Evolutionary conservation across 2,888 invertebrate genomes (phyloP).

Genomic region (Conomelus anceps): DNA sequence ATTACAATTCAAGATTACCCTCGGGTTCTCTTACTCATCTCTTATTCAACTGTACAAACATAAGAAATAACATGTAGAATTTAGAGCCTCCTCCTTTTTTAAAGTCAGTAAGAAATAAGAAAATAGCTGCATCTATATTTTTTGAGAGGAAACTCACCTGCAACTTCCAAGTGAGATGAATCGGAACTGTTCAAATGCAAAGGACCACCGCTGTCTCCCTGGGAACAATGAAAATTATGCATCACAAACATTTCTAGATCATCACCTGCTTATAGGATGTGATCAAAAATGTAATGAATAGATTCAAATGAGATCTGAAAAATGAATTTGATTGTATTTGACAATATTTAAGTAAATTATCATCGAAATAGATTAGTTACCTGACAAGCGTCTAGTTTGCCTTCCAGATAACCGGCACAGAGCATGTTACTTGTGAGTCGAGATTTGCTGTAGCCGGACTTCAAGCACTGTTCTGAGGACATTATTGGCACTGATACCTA

Average conservation of each 20-base stretch:
- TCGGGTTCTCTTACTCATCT: neutral
- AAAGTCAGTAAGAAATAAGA: no score
- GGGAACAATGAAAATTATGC: constrained; percentile 29
- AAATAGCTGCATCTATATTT: no score
- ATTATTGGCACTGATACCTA: constrained; percentile 53
- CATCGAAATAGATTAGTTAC: constrained; percentile 40
- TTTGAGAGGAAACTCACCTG: constrained; percentile 56
- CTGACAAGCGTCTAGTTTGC: constrained; percentile 70
- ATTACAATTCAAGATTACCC: no score
- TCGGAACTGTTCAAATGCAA: constrained; percentile 53
- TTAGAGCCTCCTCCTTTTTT: constrained; percentile 27
- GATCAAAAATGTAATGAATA: no score
- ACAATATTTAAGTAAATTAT: no score
- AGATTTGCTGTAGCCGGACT: constrained; percentile 56
- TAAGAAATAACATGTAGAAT: neutral
- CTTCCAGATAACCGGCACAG: constrained; percentile 67
- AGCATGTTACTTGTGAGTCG: constrained; percentile 73
- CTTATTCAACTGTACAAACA: neutral
- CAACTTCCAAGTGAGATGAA: constrained; percentile 45
- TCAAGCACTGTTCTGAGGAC: constrained; percentile 58
- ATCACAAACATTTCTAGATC: neutral
- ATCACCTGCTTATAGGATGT: neutral
- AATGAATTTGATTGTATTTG: no score
- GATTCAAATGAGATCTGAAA: no score
- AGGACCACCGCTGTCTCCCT: constrained; percentile 76